Base-by-base conservation (phyloP, 2,113 vertebrate genomes). In the Lonchura striata region DNA sequence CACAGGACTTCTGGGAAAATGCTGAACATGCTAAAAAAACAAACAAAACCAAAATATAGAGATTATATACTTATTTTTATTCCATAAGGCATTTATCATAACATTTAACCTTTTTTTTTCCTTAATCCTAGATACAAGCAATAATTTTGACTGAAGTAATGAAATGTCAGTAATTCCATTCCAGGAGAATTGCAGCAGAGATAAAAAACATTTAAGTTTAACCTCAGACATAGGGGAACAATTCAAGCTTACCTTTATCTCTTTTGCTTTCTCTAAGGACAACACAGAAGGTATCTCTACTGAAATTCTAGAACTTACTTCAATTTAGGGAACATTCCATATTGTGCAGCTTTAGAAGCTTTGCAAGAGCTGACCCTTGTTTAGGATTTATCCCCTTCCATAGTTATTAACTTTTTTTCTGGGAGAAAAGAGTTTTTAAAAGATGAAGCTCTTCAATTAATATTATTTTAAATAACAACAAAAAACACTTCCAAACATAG, bases 1-100 rank as follows among this genome's bases (percentile, higher is more conserved):
- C 97, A 85, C 97, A 98, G 44, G 97, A 95, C 56, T 35, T 94
- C 65, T 72, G 63, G 23, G 97, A 95, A 68, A 96, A 96, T 28
- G 53, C 33, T 24, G 93, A 88, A 50, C 97, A 98, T 15, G 72
- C 97, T 98, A 83, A 23, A 60, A 87, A 66, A 60, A 8, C 21
- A 46, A 9, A 28, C 0, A 31, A 82, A 46, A 24, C 18, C 6
- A 76, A 42, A 56, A 37, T 13, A 5, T 6, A 42, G 2, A 65
- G 19, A 56, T 63, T 2, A 59, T 28, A 21, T 11, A 42, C 12
- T 74, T 80, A 54, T 57, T 80, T 92, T 86, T 70, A 52, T 21
- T 82, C 37, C 41, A 6, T 21, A 53, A 41, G 86, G 24, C 6
- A 66, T 11, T 68, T 82, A 44, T 37, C 20, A 33, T 2, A 52